Evolutionary conservation across 2,113 vertebrate species (phyloP), one percentile per base, ranked within the genome.

Genomic region (Zosterops japonicus): DNA sequence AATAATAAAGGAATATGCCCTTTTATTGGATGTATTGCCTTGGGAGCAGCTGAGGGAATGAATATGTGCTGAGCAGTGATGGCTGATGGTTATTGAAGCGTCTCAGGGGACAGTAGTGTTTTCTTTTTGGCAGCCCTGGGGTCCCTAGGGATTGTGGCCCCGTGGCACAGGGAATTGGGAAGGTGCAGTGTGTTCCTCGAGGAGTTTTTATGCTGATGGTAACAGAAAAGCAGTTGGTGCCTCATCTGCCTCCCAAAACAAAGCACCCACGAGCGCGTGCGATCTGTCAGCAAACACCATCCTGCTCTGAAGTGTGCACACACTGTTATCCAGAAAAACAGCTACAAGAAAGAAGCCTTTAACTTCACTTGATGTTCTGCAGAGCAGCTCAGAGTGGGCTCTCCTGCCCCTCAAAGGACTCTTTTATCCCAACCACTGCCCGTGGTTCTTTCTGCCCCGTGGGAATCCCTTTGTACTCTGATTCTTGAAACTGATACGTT

Each of bases 391-490:
- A 33, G 50, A 83, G 93, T 77, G 93, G 92, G 92, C 76, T 94
- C 74, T 80, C 80, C 65, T 90, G 94, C 64, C 87, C 90, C 93
- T 85, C 75, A 91, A 90, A 96, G 79, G 75, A 33, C 36, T 80
- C 82, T 95, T 65, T 95, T 68, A 91, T 95, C 86, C 83, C 79
- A 60, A 46, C 47, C 67, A 71, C 64, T 89, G 89, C 93, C 81
- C 33, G 4, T 76, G 76, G 86, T 93, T 89, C 82, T 83, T 67
- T 93, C 56, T 93, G 75, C 89, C 87, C 69, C 14, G 0, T 85
- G 87, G 94, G 92, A 88, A 84, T 92, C 59, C 41, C 83, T 96
- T 97, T 94, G 85, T 94, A 93, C 87, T 97, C 42, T 24, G 70
- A 56, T 86, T 56, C 86, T 77, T 86, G 91, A 94, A 95, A 90